Conservation (phyloP, 2,888 invertebrate species). For the Tholera decimalis region DNA sequence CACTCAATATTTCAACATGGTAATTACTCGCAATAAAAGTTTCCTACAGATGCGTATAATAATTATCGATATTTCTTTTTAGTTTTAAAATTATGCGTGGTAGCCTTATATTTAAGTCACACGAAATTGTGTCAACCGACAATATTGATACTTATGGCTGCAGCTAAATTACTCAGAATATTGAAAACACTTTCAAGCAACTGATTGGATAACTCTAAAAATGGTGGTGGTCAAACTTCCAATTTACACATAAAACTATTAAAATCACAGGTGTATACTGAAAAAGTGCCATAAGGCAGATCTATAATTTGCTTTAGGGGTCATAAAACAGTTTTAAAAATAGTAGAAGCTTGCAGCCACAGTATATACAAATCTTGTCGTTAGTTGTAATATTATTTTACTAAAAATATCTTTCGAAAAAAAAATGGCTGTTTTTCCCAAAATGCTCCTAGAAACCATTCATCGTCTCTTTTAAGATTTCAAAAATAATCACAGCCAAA, state of each 20-base stretch:
- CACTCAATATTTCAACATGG: background rate
- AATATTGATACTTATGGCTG: constrained; percentile 11
- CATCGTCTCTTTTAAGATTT: no score
- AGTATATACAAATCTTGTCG: background rate
- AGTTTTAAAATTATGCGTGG: background rate
- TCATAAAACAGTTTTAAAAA: background rate
- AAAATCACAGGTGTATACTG: constrained; percentile 3
- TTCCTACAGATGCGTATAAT: background rate
- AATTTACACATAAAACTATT: constrained; percentile 5
- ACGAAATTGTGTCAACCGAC: background rate
- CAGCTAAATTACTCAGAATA: constrained; percentile 13
- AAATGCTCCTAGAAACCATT: background rate
- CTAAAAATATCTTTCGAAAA: background rate
- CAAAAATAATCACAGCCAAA: constrained; percentile 5
- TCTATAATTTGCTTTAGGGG: background rate
- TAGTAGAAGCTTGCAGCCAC: background rate
- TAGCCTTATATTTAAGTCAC: constrained; percentile 5
- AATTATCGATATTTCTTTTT: background rate
- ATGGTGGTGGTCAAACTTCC: background rate
- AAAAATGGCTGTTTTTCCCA: background rate
- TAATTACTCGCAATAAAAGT: constrained; percentile 26
- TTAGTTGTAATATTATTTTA: background rate
- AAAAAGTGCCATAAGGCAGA: background rate
- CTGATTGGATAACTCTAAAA: constrained; percentile 19
- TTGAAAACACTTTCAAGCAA: constrained; percentile 3